Evolutionary conservation across 2,113 vertebrate genomes (phyloP).

Genomic region (Ailurus styani): DNA sequence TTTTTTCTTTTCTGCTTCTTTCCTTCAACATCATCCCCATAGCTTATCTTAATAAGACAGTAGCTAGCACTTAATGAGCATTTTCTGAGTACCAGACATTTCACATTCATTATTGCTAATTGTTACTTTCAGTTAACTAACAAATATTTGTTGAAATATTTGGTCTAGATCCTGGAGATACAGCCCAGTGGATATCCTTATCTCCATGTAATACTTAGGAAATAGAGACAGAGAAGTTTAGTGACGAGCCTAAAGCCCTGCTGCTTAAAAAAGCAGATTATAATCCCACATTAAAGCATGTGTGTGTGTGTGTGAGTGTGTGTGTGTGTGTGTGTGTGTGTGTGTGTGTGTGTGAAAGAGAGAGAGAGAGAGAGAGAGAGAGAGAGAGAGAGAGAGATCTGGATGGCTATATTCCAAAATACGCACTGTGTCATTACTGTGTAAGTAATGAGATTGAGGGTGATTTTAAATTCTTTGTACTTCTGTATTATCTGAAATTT

Average conservation of each 20-base stretch:
- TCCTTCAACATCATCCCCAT: background rate
- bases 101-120: background rate
- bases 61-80: background rate
- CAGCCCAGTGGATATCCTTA: background rate
- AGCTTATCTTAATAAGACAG: slow-evolving; percentile 26
- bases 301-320: background rate
- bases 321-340: background rate
- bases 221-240: background rate
- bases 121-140: background rate
- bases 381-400: background rate
- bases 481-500: slow-evolving; percentile 8
- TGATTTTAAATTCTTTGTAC: background rate
- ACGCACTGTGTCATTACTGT: background rate
- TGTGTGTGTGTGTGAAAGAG: too few relatives aligned
- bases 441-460: background rate
- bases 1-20: background rate
- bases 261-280: background rate
- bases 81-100: background rate
- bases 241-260: background rate
- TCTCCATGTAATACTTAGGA: background rate
- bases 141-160: background rate
- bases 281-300: background rate
- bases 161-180: background rate
- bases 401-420: background rate
- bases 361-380: too few relatives aligned